phyloP scores from a whole-genome alignment of 2,888 invertebrate species.

The Microdon myrmicae region DNA sequence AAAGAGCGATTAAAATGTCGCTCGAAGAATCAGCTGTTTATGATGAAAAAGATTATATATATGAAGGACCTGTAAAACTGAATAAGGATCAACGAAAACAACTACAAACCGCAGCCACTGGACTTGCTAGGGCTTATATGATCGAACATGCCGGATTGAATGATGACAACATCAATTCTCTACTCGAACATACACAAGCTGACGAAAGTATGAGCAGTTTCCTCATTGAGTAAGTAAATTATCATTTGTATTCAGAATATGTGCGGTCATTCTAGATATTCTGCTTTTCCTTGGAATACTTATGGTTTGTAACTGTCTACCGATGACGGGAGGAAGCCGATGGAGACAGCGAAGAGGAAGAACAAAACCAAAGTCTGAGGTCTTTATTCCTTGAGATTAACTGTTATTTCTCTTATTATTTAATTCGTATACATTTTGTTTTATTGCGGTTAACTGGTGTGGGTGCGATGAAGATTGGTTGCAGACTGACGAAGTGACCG shows the following conservation, averaged over 20 bases:
- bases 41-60: slow-evolving; percentile 65
- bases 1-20: slow-evolving; percentile 73
- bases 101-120: slow-evolving; percentile 64
- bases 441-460: too few relatives aligned
- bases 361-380: too few relatives aligned
- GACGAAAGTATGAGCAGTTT: slow-evolving; percentile 16
- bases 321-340: too few relatives aligned
- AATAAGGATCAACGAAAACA: slow-evolving; percentile 61
- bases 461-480: too few relatives aligned
- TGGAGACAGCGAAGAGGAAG: too few relatives aligned
- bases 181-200: slow-evolving; percentile 66
- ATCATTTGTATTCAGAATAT: slow-evolving; percentile 10
- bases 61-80: slow-evolving; percentile 62
- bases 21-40: slow-evolving; percentile 67
- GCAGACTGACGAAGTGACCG: too few relatives aligned
- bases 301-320: too few relatives aligned
- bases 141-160: slow-evolving; percentile 81
- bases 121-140: slow-evolving; percentile 79
- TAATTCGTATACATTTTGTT: too few relatives aligned
- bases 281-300: too few relatives aligned
- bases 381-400: too few relatives aligned
- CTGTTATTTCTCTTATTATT: too few relatives aligned
- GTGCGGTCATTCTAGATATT: neutral
- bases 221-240: slow-evolving; percentile 26
- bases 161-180: slow-evolving; percentile 74